Conservation (phyloP, 2,113 vertebrate species). For the Electrona antarctica region DNA sequence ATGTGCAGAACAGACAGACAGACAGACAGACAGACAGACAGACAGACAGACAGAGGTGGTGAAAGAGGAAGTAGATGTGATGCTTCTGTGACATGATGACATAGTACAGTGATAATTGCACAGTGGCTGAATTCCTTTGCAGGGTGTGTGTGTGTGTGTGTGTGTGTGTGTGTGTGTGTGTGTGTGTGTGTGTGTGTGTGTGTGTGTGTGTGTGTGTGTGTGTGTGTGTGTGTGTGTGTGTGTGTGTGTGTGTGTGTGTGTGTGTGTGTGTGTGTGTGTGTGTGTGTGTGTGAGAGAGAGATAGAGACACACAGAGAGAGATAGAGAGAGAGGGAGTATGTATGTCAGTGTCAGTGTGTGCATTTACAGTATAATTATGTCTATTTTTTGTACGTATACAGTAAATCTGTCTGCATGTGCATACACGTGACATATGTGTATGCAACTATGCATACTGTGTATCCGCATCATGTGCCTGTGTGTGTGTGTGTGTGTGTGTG, state of each 20-base stretch:
- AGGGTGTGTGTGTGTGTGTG: conserved; percentile 25
- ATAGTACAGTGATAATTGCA: conserved; percentile 51
- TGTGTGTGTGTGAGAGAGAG: conserved; percentile 24
- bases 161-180: conserved; percentile 27
- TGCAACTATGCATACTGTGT: too few relatives aligned
- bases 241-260: conserved; percentile 20
- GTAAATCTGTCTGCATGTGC: too few relatives aligned
- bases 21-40: not conserved
- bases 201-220: conserved; percentile 52
- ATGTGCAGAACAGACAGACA: not conserved
- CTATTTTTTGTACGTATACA: too few relatives aligned
- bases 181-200: conserved; percentile 22
- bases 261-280: conserved; percentile 47
- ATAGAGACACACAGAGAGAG: too few relatives aligned
- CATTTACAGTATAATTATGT: too few relatives aligned
- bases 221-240: conserved; percentile 27
- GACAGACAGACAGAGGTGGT: conserved; percentile 16
- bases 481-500: too few relatives aligned
- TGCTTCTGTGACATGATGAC: conserved; percentile 33
- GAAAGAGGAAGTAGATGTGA: conserved; percentile 20
- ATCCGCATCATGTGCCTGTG: too few relatives aligned
- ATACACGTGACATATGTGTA: too few relatives aligned
- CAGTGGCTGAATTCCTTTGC: conserved; percentile 45
- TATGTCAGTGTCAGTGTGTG: too few relatives aligned
- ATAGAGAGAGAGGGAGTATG: too few relatives aligned